Percentiles rank a stretch among this genome's conserved stretches.
phyloP scores from a whole-genome alignment of 2,888 invertebrate genomes.

The Heteromurus nitidus region DNA sequence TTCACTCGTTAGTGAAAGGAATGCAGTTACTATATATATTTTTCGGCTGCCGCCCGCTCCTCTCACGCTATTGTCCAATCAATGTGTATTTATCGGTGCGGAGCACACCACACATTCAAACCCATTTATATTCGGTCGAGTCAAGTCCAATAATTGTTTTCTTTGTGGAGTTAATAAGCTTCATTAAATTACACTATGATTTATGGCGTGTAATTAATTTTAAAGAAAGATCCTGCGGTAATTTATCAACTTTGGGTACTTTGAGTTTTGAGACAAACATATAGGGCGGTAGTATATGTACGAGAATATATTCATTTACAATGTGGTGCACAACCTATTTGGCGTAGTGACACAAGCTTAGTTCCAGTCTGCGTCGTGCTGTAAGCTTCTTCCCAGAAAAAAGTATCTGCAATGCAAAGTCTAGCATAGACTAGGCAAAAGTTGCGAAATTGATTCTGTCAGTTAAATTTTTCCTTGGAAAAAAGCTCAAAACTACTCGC shows the following conservation, averaged over 20 bases:
- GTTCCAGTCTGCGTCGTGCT: too few relatives aligned
- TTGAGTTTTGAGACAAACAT: too few relatives aligned
- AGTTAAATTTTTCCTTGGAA: neutral
- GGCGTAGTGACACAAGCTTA: too few relatives aligned
- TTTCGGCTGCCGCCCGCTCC: neutral
- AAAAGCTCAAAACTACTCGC: too few relatives aligned
- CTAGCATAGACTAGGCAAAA: too few relatives aligned
- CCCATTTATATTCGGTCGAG: slow-evolving; percentile 13
- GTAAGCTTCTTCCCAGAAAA: too few relatives aligned
- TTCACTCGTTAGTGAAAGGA: slow-evolving; percentile 18
- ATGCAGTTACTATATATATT: slow-evolving; percentile 27
- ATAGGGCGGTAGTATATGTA: too few relatives aligned
- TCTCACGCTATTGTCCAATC: slow-evolving; percentile 63
- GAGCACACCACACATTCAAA: slow-evolving; percentile 4
- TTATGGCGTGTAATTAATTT: slow-evolving; percentile 49
- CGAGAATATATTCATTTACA: too few relatives aligned
- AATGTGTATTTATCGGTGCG: slow-evolving; percentile 54
- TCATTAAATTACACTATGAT: slow-evolving; percentile 60
- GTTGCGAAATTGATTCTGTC: slow-evolving; percentile 14
- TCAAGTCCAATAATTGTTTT: slow-evolving; percentile 38
- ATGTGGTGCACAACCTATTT: too few relatives aligned
- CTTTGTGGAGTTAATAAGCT: slow-evolving; percentile 39
- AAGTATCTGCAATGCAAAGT: too few relatives aligned
- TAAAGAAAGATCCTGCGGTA: slow-evolving; percentile 18
- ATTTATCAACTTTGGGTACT: slow-evolving; percentile 20